Evolutionary conservation across 2,888 invertebrate species (phyloP), one percentile per base, ranked within the genome.

Genomic region (Macropis europaea): DNA sequence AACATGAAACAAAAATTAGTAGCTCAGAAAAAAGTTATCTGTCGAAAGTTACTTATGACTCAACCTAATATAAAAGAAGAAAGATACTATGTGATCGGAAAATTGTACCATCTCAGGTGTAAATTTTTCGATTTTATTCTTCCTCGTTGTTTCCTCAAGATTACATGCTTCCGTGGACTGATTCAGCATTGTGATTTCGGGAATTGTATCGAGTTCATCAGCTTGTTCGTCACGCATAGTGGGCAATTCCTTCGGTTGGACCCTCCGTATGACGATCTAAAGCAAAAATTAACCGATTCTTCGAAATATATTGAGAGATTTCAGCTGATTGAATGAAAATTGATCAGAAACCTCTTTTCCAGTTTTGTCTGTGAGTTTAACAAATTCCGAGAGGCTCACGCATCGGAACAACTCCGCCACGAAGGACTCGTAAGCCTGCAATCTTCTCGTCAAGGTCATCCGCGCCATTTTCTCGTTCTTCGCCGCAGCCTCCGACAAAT

Each of bases 371-470:
- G 9, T 22, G 3, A 57, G 42, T n/a, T 59, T 59, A 3, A 30
- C 50, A 6, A 50, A 15, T 3, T 34, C 59, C 7, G 1, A 43
- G 0, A 26, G 2, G 13, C 19, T 59, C 34, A 59, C 19, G 2
- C 24, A 13, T 19, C 9, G 40, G 17, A 59, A 36, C 28, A 64
- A 36, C 19, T 50, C 34, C 17, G 17, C 17, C 4, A 50, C 24
- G 36, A 64, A 64, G 3, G 22, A 13, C 9, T 59, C 59, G 17
- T 59, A 59, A 34, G 22, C 15, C 3, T 50, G 48, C 13, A 64
- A n/a, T n/a, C 1, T 59, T 2, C 30, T 59, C n/a, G 17, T 19
- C 28, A 50, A 22, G 2, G 0, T 9, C 3, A 13, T 0, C 5
- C 22, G 13, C 1, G 48, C 48, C 48, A 43, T 48, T 43, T 9